These are phyloP conservation scores for Empidonax traillii DNA, from an alignment of 2,113 vertebrate genomes.

Conservation along the genomic window DNA sequence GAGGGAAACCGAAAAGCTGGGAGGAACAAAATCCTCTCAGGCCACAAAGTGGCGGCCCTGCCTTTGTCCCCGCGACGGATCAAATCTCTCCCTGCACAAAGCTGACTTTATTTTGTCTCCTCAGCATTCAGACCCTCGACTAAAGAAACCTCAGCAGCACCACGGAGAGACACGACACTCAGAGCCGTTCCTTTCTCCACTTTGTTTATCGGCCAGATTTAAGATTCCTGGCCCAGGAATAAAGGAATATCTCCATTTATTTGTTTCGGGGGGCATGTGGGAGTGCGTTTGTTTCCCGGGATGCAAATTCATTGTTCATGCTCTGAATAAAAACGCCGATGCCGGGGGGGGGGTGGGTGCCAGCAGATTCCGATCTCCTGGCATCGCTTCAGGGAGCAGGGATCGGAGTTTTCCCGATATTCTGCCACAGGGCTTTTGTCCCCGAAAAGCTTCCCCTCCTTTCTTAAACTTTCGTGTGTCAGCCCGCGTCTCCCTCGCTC, in stretches of 20 bases:
- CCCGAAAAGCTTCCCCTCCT: not conserved
- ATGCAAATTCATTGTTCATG: slow-evolving; percentile 66
- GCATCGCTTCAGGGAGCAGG: not conserved
- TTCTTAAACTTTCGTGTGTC: not conserved
- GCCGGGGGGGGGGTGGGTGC: slow-evolving; percentile 27
- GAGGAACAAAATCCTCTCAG: not conserved
- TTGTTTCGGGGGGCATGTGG: slow-evolving; percentile 66
- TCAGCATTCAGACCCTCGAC: slow-evolving; percentile 1
- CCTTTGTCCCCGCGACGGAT: not conserved
- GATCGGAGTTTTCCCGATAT: not conserved
- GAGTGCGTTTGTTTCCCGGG: slow-evolving; percentile 70
- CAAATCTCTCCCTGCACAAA: not conserved
- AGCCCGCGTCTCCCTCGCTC: not conserved
- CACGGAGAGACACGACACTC: slow-evolving; percentile 14
- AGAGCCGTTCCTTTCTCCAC: not conserved
- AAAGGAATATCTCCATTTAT: slow-evolving; percentile 37
- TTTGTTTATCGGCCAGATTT: slow-evolving; percentile 63
- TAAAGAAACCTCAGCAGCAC: not conserved
- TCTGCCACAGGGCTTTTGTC: not conserved
- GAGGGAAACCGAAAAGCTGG: not conserved
- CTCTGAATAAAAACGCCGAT: slow-evolving; percentile 53
- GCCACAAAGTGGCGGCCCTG: not conserved
- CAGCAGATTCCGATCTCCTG: not conserved
- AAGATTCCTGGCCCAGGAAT: slow-evolving; percentile 56
- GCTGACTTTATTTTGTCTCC: not conserved